Evolutionary conservation across 2,888 invertebrate species (phyloP), one percentile per base, ranked within the genome.

Genomic region (Tanypteryx hageni): DNA sequence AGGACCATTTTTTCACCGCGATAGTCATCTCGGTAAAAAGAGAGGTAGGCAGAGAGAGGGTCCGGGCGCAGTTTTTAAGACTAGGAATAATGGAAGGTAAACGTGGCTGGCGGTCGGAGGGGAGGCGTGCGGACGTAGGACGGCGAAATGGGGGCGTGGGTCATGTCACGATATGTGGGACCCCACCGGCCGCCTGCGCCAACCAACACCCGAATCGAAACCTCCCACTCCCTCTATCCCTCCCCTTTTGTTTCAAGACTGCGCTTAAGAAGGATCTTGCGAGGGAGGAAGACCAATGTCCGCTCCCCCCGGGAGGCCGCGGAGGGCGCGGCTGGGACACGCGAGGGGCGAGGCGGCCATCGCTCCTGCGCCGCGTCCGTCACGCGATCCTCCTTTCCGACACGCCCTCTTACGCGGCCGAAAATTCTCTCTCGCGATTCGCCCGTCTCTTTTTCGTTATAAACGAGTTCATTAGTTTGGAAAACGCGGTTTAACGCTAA

Each of bases 301-400:
- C 59, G 56, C 44, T 9, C 9, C 18, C 83, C 18, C 56, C 56
- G 83, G 83, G 56, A 64, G 16, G 64, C 56, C 31, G 82, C 31
- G n/a, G 86, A 59, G 61, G 86, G 86, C 86, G 89, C 89, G 89
- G 89, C 89, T 44, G 89, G 89, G 64, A 64, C 89, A 89, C 89
- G 89, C 89, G 68, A 89, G 22, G 76, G 76, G 59, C 86, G 27
- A 59, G 86, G 86, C 89, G 64, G 89, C 89, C 89, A 89, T 89
- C 59, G 61, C 86, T 86, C 61, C 61, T 27, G 86, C 61, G 16
- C 44, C 27, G 82, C 31, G 27, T 56, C 83, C 61, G 86, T 27
- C 27, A 22, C 61, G 31, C 89, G 76, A 76, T 76, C 27, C 44
- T 11, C 83, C 64, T 64, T 64, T n/a, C 64, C 44, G n/a, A 10